Evolutionary conservation across 2,888 invertebrate species (phyloP), one percentile per base, ranked within the genome.

Genomic region (Cremastinae sp.): DNA sequence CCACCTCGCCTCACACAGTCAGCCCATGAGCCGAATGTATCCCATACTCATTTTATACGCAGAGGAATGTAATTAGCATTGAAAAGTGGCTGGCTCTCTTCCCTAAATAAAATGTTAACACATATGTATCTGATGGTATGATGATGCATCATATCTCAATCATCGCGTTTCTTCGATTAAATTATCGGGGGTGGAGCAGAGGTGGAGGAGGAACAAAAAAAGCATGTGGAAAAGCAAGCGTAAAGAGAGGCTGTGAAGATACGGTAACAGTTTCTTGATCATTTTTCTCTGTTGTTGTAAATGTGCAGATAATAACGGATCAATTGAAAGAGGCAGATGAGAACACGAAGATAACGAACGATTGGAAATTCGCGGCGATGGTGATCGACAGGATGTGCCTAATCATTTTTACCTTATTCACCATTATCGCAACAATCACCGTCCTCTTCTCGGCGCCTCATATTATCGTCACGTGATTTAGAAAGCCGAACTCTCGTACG

Each of bases 291-390:
- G 2, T 28, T 28, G 28, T 2, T 28, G 28, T 3, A 2, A 28
- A 28, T 5, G 28, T 89, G 37, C 91, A 92, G 86, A 91, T 92
- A 87, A 93, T 94, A 85, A 94, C 94, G 69, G 91, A 92, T 85
- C 95, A 97, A 93, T 94, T 98, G 93, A 95, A 96, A 91, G 96
- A 96, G 91, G 97, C 97, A 90, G 98, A 98, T 91, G 96, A 97
- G 91, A 95, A 96, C 89, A 95, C 95, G 91, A 97, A 96, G 91
- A 93, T 97, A 91, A 95, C 97, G 91, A 96, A 96, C 93, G 98
- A 98, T 95, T 98, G 98, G 98, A 98, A 98, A 93, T 98, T 98
- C 93, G 98, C 98, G 91, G 98, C 98, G 91, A 98, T 98, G 97
- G 98, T 98, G 92, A 97, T 98, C 93, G 98, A 98, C 94, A 95